Base-by-base conservation (phyloP, 2,113 vertebrate species). In the Chrysemys picta region DNA sequence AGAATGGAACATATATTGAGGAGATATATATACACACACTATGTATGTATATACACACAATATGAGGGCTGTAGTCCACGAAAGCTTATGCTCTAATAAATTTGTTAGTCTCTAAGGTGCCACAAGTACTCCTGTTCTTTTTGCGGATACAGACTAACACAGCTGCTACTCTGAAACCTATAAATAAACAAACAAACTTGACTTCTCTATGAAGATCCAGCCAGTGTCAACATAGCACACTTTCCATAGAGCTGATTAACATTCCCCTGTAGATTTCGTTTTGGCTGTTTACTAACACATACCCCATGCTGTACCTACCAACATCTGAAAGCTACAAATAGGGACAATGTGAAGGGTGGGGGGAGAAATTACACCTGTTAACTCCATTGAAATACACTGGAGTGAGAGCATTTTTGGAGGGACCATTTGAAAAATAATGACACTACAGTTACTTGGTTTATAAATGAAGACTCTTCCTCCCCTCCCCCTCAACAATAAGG, bases 321-420 rank as follows among this genome's bases (percentile, higher is more conserved):
- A 4, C 35, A 56, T 65, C 78, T 79, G 65, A 83, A 92, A 76
- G 29, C 6, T 50, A 52, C 16, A 84, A 86, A 88, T 2, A 10
- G 7, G 4, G 5, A 5, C 6, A 3, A 10, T 6, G 29, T 4
- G 89, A 83, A 89, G 45, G 2, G 4, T 1, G 42, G 3, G 14
- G n/a, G 9, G 4, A 81, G 52, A 78, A 92, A 1, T 38, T 79
- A 49, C 8, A 49, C 2, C 1, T 80, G 56, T 25, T 25, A n/a
- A 2, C 52, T 76, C 45, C 4, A 47, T 7, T 47, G 54, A 1
- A 80, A 82, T 29, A 21, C 4, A 76, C 6, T 25, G 47, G 49
- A 9, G 8, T 72, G 65, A 38, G n/a, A 21, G 79, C 65, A 86
- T 12, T 1, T 2, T 19, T 11, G 88, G 31, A 31, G 8, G 47